Conservation (phyloP, 2,113 vertebrate species). For the Plotosus lineatus region DNA sequence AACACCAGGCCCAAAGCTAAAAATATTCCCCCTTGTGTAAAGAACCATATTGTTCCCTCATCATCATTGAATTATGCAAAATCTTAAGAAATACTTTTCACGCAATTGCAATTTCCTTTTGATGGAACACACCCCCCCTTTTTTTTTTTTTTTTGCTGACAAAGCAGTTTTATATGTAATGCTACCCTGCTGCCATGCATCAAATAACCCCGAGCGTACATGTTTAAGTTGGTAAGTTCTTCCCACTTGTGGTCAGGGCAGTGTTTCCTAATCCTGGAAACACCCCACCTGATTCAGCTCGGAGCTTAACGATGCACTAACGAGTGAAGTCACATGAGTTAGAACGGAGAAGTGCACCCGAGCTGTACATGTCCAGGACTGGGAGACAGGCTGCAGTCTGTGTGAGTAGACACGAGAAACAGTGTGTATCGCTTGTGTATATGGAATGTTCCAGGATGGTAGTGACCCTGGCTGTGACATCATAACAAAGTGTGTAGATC, state of each 20-base stretch:
- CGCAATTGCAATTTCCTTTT: neutral
- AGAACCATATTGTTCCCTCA: neutral
- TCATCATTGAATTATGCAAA: neutral
- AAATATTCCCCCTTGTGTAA: conserved; percentile 14
- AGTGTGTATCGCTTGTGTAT: too few relatives aligned
- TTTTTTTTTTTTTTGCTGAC: neutral
- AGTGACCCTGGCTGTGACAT: too few relatives aligned
- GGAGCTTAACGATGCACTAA: neutral
- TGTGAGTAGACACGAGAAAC: too few relatives aligned
- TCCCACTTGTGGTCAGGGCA: neutral
- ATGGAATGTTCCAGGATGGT: too few relatives aligned
- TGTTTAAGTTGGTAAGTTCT: neutral
- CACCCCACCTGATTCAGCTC: neutral
- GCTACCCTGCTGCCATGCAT: neutral
- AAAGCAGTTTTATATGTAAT: neutral
- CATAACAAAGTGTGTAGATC: too few relatives aligned
- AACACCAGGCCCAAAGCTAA: conserved; percentile 32
- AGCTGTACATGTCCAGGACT: neutral
- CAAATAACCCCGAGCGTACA: neutral
- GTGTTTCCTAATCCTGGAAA: neutral
- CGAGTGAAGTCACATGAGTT: neutral
- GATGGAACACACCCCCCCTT: neutral
- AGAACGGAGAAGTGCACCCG: neutral
- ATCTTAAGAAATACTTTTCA: neutral
- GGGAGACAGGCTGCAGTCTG: neutral